Percentiles rank a stretch among this genome's conserved stretches.
Conservation (phyloP, 2,113 vertebrate species). For the Periophthalmodon schlosseri region DNA sequence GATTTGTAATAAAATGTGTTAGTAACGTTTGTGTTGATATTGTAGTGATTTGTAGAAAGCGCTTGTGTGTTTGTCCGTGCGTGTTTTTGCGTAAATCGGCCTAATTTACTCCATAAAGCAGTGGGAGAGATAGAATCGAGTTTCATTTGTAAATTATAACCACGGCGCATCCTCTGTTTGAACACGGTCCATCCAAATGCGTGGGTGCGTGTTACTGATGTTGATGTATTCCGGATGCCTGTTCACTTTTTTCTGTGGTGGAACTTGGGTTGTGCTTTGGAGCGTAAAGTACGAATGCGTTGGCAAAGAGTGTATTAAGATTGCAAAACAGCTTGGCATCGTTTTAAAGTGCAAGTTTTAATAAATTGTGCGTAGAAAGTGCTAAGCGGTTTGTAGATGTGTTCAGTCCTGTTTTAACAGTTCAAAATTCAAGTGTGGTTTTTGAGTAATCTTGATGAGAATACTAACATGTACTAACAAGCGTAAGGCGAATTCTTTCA, state of each 20-base stretch:
- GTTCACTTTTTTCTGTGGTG: not conserved
- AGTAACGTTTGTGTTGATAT: slow-evolving; percentile 46
- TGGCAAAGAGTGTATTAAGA: not conserved
- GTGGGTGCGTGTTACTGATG: not conserved
- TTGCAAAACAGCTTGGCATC: not conserved
- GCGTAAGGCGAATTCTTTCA: not conserved
- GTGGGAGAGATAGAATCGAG: slow-evolving; percentile 1
- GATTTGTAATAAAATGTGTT: slow-evolving; percentile 54
- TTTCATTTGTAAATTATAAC: not conserved
- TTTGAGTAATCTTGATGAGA: not conserved
- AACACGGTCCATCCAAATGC: not conserved
- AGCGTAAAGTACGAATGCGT: slow-evolving; percentile 7
- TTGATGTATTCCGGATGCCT: not conserved
- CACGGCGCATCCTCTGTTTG: not conserved
- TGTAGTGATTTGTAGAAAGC: not conserved
- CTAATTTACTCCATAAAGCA: slow-evolving; percentile 1
- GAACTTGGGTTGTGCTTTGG: slow-evolving; percentile 3
- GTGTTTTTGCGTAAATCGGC: slow-evolving; percentile 20
- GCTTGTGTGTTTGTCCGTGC: not conserved
- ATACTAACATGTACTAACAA: not conserved
- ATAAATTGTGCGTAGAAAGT: not conserved
- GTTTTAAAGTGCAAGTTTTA: not conserved
- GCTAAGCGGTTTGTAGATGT: not conserved
- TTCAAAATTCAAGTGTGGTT: not conserved
- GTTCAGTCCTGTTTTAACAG: not conserved